Conservation (phyloP, 2,797 vertebrate genomes). For the Paedocypris micromegethes region DNA sequence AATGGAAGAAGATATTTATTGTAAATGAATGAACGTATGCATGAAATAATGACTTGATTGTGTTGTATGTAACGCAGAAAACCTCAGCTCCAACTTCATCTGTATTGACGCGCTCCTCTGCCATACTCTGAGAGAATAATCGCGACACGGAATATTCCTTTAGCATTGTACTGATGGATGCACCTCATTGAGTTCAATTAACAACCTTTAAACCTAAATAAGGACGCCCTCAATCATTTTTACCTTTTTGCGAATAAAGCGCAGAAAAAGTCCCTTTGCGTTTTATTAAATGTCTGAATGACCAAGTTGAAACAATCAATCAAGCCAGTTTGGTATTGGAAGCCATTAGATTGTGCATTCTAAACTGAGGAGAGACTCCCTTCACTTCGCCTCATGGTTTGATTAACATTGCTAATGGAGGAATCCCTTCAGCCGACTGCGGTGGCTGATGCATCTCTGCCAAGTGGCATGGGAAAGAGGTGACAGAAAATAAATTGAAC, state of each 20-base stretch:
- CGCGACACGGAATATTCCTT: constrained; percentile 52
- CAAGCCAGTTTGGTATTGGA: constrained; percentile 41
- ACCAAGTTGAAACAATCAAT: constrained; percentile 47
- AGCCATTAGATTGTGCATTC: constrained; percentile 49
- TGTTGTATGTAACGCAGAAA: too few species aligned
- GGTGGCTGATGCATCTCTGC: constrained; percentile 60
- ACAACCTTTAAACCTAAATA: constrained; percentile 56
- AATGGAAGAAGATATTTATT: too few species aligned
- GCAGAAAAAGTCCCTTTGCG: constrained; percentile 44
- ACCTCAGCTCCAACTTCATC: constrained; percentile 42
- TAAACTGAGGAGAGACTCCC: constrained; percentile 54
- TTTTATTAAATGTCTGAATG: constrained; percentile 42
- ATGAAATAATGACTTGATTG: too few species aligned
- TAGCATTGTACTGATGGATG: constrained; percentile 63
- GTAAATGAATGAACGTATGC: too few species aligned
- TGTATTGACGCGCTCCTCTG: constrained; percentile 58
- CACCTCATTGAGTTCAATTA: constrained; percentile 64
- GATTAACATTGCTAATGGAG: constrained; percentile 58
- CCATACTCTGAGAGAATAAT: constrained; percentile 43
- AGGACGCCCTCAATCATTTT: constrained; percentile 56
- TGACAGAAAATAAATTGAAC: constrained; percentile 73
- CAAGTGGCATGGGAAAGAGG: constrained; percentile 64
- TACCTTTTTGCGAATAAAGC: constrained; percentile 43
- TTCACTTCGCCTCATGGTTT: constrained; percentile 55
- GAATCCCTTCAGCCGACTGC: constrained; percentile 56